These are phyloP conservation scores for Oriolus oriolus DNA, from an alignment of 2,113 vertebrate species.

Conservation along the genomic window DNA sequence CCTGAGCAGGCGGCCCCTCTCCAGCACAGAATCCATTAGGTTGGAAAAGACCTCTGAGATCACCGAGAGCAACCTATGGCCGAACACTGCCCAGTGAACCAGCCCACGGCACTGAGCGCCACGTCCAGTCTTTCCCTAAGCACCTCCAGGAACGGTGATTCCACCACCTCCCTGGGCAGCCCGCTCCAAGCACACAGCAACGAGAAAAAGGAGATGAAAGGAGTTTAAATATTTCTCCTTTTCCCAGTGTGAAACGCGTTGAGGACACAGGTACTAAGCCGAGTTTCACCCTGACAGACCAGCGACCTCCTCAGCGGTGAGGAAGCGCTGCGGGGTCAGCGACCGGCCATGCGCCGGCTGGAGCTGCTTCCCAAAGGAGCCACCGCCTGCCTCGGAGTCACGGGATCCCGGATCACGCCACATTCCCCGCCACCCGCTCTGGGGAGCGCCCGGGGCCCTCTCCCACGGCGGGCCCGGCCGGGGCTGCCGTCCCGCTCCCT, in stretches of 20 bases:
- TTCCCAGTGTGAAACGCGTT: rapidly evolving
- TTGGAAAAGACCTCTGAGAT: not conserved
- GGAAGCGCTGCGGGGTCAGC: not conserved
- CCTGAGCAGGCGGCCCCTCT: not conserved
- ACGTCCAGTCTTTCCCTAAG: rapidly evolving
- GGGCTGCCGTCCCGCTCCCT: not conserved
- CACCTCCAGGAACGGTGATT: not conserved
- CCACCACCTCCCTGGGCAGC: not conserved
- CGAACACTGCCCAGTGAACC: rapidly evolving
- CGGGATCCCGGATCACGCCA: slow-evolving; percentile 52
- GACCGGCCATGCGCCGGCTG: not conserved
- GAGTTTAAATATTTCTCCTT: not conserved
- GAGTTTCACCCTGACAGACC: not conserved
- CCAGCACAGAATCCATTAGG: not conserved
- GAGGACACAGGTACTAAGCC: not conserved
- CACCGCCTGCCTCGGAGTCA: slow-evolving; percentile 26
- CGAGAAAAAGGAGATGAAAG: not conserved
- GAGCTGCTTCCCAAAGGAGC: slow-evolving; percentile 35
- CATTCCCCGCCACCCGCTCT: not conserved
- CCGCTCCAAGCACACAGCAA: not conserved
- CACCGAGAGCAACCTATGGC: rapidly evolving
- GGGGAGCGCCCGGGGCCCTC: not conserved
- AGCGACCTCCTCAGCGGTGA: not conserved
- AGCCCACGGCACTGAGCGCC: not conserved
- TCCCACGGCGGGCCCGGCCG: not conserved